A percentile compares a stretch with the other conserved stretches of the same genome.
phyloP scores from a whole-genome alignment of 2,113 vertebrate genomes.

The Xiphorhynchus elegans region DNA sequence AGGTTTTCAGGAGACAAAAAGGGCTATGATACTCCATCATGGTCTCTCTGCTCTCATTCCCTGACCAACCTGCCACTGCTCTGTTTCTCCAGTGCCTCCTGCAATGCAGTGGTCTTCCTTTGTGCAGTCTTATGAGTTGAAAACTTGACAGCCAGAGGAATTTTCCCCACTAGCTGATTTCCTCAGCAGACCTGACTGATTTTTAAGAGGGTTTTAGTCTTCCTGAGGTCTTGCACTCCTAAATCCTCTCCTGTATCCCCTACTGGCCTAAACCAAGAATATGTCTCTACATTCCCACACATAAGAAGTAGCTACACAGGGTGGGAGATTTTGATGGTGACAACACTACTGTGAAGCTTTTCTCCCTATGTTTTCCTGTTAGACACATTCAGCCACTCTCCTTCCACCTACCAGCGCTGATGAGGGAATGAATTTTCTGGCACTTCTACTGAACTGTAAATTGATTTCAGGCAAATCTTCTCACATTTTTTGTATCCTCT shows the following conservation, averaged over 20 bases:
- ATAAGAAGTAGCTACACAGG: background rate
- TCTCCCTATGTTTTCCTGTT: background rate
- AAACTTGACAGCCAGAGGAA: background rate
- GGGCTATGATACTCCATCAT: accelerated
- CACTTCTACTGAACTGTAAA: background rate
- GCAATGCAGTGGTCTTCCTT: background rate
- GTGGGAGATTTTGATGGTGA: background rate
- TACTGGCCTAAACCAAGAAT: background rate
- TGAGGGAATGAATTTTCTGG: background rate
- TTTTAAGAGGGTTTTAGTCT: background rate
- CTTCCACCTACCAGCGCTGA: background rate
- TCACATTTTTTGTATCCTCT: conserved; percentile 8
- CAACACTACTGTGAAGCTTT: background rate
- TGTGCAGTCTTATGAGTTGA: background rate
- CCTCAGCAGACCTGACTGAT: background rate
- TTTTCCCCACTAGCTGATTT: background rate
- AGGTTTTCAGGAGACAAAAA: background rate
- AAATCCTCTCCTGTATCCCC: background rate
- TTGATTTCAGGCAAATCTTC: conserved; percentile 8
- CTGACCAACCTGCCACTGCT: background rate
- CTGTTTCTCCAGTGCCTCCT: background rate
- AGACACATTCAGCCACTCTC: background rate
- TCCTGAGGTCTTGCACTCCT: background rate
- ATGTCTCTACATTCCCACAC: background rate
- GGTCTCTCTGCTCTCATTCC: background rate